Evolutionary conservation across 1,140 invertebrate species (phyloP).

Genomic region (Metaphire vulgaris): DNA sequence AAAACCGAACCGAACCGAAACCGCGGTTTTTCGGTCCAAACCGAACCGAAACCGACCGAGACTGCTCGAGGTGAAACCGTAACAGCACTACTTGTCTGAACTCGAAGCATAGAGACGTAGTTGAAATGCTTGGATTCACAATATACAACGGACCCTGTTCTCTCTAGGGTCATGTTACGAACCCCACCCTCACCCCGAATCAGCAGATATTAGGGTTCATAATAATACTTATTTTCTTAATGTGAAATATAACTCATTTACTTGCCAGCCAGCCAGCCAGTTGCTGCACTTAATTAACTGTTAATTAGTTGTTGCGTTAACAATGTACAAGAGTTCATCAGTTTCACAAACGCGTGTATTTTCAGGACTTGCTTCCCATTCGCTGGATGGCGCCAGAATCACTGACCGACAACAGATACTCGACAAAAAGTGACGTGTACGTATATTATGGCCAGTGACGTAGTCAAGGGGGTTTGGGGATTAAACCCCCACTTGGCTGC

Average conservation of each 20-base stretch:
- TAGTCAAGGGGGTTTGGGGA: background rate
- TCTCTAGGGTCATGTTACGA: too few relatives aligned
- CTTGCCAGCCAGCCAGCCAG: too few relatives aligned
- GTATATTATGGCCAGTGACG: constrained; percentile 16
- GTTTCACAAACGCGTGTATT: background rate
- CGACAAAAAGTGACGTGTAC: constrained; percentile 85
- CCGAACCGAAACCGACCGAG: too few relatives aligned
- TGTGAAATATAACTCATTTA: too few relatives aligned
- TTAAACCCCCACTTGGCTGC: background rate
- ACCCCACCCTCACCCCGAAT: constrained; percentile 39
- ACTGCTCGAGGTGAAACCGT: too few relatives aligned
- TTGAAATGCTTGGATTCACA: too few relatives aligned
- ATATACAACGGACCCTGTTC: too few relatives aligned
- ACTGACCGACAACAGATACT: constrained; percentile 86
- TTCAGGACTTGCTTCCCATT: constrained; percentile 65
- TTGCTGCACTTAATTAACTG: too few relatives aligned
- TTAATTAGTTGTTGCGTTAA: constrained; percentile 53
- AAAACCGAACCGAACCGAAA: too few relatives aligned
- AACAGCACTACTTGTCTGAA: too few relatives aligned
- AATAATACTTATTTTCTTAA: background rate
- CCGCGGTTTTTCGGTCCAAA: too few relatives aligned
- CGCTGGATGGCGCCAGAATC: constrained; percentile 99
- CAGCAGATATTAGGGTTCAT: constrained; percentile 36
- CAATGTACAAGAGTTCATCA: background rate
- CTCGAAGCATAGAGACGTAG: too few relatives aligned